A percentile compares a stretch with the other conserved stretches of the same genome.
These are phyloP conservation scores for Hybos culiciformis DNA, from an alignment of 2,888 invertebrate genomes.

Conservation along the genomic window DNA sequence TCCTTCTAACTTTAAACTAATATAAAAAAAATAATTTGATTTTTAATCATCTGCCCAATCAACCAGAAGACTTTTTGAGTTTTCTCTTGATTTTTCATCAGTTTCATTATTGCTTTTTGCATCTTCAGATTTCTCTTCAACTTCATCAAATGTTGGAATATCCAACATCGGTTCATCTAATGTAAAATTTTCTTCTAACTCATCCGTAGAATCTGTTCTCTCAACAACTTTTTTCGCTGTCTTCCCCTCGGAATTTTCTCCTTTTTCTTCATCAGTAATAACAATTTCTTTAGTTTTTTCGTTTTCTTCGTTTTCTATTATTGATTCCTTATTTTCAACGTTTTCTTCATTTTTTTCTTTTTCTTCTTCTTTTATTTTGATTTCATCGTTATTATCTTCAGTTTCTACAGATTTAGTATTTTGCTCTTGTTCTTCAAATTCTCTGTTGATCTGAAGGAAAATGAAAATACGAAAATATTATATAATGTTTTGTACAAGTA, in stretches of 20 bases:
- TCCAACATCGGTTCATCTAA: constrained; percentile 12
- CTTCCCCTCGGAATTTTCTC: constrained; percentile 3
- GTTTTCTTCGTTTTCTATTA: background rate
- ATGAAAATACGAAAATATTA: too few relatives aligned
- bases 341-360: background rate
- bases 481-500: too few relatives aligned
- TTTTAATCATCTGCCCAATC: constrained; percentile 32
- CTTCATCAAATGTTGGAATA: constrained; percentile 6
- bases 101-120: constrained; percentile 13
- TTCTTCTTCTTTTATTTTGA: background rate
- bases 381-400: background rate
- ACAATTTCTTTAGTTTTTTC: background rate
- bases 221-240: background rate
- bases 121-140: constrained; percentile 8
- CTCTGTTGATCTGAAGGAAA: too few relatives aligned
- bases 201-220: constrained; percentile 14
- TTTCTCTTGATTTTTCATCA: constrained; percentile 17
- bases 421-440: too few relatives aligned
- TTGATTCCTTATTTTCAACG: constrained; percentile 7
- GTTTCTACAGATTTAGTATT: too few relatives aligned
- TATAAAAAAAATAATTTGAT: background rate
- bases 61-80: constrained; percentile 30
- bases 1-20: background rate
- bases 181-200: constrained; percentile 16
- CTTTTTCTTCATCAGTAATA: constrained; percentile 1